A percentile compares a stretch with the other conserved stretches of the same genome.
Conservation (phyloP, 2,113 vertebrate species). For the Nycticebus coucang region DNA sequence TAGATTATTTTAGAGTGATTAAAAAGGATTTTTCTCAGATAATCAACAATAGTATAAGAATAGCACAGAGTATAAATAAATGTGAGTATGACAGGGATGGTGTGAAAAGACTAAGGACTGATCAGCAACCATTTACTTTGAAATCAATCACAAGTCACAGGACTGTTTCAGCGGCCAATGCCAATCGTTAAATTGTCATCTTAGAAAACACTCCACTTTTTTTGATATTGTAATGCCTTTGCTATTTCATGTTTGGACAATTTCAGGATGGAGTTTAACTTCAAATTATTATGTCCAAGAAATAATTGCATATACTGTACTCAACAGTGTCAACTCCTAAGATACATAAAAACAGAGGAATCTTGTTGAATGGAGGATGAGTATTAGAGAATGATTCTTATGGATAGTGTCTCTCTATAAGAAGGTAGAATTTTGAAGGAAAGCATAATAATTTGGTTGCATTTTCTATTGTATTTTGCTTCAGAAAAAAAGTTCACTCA, state of each 20-base stretch:
- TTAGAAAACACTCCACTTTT: constrained; percentile 1
- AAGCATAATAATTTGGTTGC: not conserved
- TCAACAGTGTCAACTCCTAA: constrained; percentile 8
- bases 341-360: not conserved
- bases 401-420: not conserved
- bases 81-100: not conserved
- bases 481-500: not conserved
- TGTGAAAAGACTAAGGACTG: constrained; percentile 39
- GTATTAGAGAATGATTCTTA: not conserved
- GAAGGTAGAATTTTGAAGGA: not conserved
- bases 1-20: constrained; percentile 64
- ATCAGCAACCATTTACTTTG: constrained; percentile 56
- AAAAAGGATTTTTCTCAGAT: constrained; percentile 54
- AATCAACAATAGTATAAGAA: constrained; percentile 60
- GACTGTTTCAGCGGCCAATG: not conserved
- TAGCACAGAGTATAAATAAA: constrained; percentile 41
- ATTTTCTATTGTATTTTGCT: constrained; percentile 8
- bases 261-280: constrained; percentile 50
- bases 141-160: constrained; percentile 21
- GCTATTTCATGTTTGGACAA: constrained; percentile 35
- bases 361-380: not conserved
- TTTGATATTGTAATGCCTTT: not conserved
- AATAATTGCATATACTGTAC: constrained; percentile 20
- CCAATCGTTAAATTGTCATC: constrained; percentile 1
- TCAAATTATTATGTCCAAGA: constrained; percentile 14